Evolutionary conservation across 2,888 invertebrate genomes (phyloP), one percentile per base, ranked within the genome.

Genomic region (Sarcophaga variegata): DNA sequence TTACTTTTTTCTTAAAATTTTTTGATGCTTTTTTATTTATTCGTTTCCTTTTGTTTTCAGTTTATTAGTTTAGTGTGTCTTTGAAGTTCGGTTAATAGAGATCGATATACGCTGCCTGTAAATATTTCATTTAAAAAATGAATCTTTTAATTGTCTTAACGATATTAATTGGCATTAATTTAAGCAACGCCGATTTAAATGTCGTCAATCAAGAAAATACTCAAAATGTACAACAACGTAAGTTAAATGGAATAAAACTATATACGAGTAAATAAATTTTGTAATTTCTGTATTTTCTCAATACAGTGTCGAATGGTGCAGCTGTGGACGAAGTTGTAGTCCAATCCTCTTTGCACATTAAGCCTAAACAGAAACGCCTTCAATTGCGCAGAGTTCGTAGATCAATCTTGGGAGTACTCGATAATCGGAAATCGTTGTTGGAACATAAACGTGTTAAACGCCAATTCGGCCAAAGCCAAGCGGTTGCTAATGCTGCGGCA

Each of bases 241-340:
- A 92, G 91, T 91, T 59, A 47, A 54, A 37, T 77, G 45, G n/a
- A 62, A 14, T 17, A 10, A 66, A 54, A 37, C 20, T 45, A 69
- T 27, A 49, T 45, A n/a, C 14, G 14, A 37, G 20, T 47, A 71
- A 76, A 47, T 27, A 20, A 49, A 60, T n/a, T 71, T 59, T 59
- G 17, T 6, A 49, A 64, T 22, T 12, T 27, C 37, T 49, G 64
- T n/a, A 47, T 27, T 25, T 71, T 83, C 8, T 67, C 20, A 62
- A 60, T 66, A 11, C 45, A 93, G 92, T 91, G 25, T 83, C 89
- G 5, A 89, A 89, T 85, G 92, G 92, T 25, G 89, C 90, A 20
- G 90, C 92, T 14, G 90, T 93, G 85, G 94, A 94, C 89, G 94
- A 94, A 90, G 94, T 94, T n/a, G 93, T 94, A 4, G 94, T 94